Evolutionary conservation across 2,113 vertebrate genomes (phyloP), one percentile per base, ranked within the genome.

Genomic region (Neopipo cinnamomea): DNA sequence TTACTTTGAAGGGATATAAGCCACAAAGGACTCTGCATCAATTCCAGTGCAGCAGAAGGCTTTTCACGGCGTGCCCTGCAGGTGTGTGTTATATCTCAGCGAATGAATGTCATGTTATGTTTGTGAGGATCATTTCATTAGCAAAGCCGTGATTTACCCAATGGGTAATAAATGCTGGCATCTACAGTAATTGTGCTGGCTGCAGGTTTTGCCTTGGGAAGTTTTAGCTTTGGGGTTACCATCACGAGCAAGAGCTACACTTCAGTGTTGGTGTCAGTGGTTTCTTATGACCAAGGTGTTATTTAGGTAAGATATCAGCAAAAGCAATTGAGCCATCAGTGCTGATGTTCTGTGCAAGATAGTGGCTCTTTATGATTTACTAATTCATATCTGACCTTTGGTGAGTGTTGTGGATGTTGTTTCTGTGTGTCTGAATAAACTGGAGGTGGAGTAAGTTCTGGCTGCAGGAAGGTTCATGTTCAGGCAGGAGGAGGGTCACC

Each of bases 101-200:
- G 89, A 79, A 50, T 52, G 68, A 66, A 74, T 83, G 56, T 89
- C 88, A 39, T 81, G 90, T 94, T 96, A 35, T 3, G 4, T 95
- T 96, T 91, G 59, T 70, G 93, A 37, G 78, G 80, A 92, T 71
- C 39, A 67, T 78, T 90, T 91, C n/a, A 25, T 87, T 93, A 92
- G 65, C 78, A 91, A 86, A 95, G 88, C 83, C 42, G 2, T 49
- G 80, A 70, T 86, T 90, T 91, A 62, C 58, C n/a, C 42, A 68
- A 35, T 13, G 30, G 76, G 10, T 82, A 75, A 85, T 77, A 24
- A 18, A 47, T 41, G 12, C 67, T 82, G 77, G 63, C 53, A 3
- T 47, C 56, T 46, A 74, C 59, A 74, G 56, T 71, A 12, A 13
- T 42, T 41, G 5, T 30, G 1, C 18, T 67, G 72, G 67, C 50